These are phyloP conservation scores for Leptopilina syphax DNA, from an alignment of 2,888 invertebrate genomes.

Conservation along the genomic window DNA sequence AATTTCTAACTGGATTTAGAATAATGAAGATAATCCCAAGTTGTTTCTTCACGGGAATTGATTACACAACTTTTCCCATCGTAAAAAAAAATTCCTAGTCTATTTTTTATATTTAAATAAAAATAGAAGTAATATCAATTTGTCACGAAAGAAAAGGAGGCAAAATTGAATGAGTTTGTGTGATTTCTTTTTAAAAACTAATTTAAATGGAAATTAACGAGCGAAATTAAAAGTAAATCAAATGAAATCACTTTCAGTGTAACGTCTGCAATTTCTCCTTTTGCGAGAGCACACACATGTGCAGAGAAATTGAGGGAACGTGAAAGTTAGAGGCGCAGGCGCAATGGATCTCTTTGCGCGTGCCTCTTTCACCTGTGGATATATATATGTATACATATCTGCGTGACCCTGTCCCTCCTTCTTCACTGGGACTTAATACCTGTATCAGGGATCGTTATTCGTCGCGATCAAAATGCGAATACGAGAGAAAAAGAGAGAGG, in stretches of 20 bases:
- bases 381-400: constrained; percentile 45
- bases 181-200: not conserved
- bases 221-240: constrained; percentile 15
- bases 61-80: too few species aligned
- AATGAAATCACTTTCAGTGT: constrained; percentile 38
- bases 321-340: constrained; percentile 59
- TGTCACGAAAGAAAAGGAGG: too few species aligned
- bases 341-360: constrained; percentile 56
- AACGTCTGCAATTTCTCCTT: constrained; percentile 48
- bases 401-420: constrained; percentile 54
- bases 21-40: not conserved
- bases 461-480: constrained; percentile 19
- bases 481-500: not conserved
- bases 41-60: not conserved
- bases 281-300: constrained; percentile 43
- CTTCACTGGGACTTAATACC: constrained; percentile 50
- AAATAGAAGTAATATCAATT: too few species aligned
- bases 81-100: too few species aligned
- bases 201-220: constrained; percentile 6
- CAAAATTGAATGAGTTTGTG: not conserved
- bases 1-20: not conserved
- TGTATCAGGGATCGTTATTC: constrained; percentile 39
- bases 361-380: constrained; percentile 53
- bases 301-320: constrained; percentile 43
- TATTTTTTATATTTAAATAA: too few species aligned